A percentile compares a stretch with the other conserved stretches of the same genome.
These are phyloP conservation scores for Benthochromis sp. DNA, from an alignment of 2,113 vertebrate species.

Conservation along the genomic window DNA sequence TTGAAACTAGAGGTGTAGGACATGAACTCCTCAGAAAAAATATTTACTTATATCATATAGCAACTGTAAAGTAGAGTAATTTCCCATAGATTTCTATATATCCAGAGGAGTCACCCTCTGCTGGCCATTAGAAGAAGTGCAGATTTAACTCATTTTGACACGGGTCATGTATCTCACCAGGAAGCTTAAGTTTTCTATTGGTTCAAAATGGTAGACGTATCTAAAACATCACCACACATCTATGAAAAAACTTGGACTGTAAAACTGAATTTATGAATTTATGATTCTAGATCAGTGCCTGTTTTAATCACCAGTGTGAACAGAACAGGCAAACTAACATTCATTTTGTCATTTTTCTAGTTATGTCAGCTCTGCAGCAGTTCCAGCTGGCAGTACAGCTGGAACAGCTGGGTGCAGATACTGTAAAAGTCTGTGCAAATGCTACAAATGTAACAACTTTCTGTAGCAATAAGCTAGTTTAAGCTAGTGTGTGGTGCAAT, in stretches of 20 bases:
- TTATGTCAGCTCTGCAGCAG: not conserved
- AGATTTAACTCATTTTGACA: not conserved
- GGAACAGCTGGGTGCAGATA: not conserved
- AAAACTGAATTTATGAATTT: not conserved
- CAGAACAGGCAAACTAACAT: not conserved
- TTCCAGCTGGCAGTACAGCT: not conserved
- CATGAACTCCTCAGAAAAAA: not conserved
- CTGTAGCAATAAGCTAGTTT: not conserved
- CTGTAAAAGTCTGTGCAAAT: not conserved
- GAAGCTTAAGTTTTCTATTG: not conserved
- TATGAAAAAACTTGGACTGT: not conserved
- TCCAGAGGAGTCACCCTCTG: not conserved
- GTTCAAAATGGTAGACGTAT: accelerated
- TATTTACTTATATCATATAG: accelerated
- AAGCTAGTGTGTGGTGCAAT: not conserved
- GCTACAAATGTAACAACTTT: not conserved
- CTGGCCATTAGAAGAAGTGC: not conserved
- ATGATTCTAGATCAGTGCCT: not conserved
- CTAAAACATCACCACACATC: not conserved
- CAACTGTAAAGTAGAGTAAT: not conserved
- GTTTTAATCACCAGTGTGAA: not conserved
- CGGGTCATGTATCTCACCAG: not conserved
- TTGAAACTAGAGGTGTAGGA: not conserved
- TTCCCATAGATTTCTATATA: not conserved
- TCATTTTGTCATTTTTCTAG: not conserved